Evolutionary conservation across 2,888 invertebrate genomes (phyloP).

Genomic region (Chymomyza amoena): DNA sequence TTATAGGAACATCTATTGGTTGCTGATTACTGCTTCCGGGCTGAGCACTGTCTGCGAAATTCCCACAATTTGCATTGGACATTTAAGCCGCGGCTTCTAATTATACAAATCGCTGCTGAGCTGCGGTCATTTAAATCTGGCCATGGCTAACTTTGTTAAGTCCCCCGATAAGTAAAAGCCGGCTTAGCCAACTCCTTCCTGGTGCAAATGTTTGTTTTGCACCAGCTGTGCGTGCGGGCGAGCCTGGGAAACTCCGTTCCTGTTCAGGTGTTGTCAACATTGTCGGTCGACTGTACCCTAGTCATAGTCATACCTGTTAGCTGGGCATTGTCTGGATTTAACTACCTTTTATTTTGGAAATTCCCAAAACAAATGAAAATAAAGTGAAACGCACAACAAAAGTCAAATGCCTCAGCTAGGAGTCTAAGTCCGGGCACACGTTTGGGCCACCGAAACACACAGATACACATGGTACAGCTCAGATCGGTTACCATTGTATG

Average conservation of each 20-base stretch:
- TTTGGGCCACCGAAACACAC: neutral
- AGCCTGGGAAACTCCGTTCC: constrained; percentile 67
- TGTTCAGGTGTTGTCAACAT: constrained; percentile 18
- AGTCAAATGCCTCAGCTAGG: constrained; percentile 63
- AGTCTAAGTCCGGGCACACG: constrained; percentile 25
- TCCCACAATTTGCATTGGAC: constrained; percentile 60
- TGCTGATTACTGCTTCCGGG: neutral
- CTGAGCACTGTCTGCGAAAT: constrained; percentile 24
- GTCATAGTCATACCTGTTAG: constrained; percentile 40
- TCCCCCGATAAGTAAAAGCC: constrained; percentile 58
- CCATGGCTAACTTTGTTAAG: constrained; percentile 62
- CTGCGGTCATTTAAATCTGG: constrained; percentile 69
- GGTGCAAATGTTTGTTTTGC: constrained; percentile 42
- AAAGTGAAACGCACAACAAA: constrained; percentile 68
- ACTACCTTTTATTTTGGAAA: constrained; percentile 68
- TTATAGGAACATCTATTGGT: constrained; percentile 10
- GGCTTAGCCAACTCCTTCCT: constrained; percentile 68
- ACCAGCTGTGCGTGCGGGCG: constrained; percentile 47
- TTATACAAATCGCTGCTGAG: constrained; percentile 67
- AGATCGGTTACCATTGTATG: constrained; percentile 62
- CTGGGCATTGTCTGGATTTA: constrained; percentile 56
- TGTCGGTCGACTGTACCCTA: constrained; percentile 24
- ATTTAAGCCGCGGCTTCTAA: constrained; percentile 54
- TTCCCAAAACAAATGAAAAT: constrained; percentile 72
- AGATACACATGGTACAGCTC: neutral